Evolutionary conservation across 2,888 invertebrate species (phyloP), one percentile per base, ranked within the genome.

Genomic region (Gandaritis pyraliata): DNA sequence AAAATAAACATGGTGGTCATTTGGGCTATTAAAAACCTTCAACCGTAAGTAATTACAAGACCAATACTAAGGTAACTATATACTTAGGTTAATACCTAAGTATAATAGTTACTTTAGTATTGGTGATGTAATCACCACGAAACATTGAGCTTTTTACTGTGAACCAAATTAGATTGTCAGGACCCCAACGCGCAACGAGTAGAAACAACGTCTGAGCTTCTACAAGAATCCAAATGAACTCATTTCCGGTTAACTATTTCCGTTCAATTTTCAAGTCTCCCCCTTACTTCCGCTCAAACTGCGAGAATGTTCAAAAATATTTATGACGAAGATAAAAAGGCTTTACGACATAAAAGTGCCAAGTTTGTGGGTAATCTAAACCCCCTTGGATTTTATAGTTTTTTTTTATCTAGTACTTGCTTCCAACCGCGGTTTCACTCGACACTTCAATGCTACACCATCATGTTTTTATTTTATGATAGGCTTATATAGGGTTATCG

Each of bases 231-330:
- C 61, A 71, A 77, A 80, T 76, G 77, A 76, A 78, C 75, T 76
- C 78, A 76, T 79, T 80, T 80, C 79, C 79, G 66, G 71, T 73
- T 68, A 64, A 77, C 79, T 77, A 78, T 76, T 80, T 77, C 80
- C 79, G 76, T 77, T 80, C 72, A 71, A 72, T 76, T 79, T 76
- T 73, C 72, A 72, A 76, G 70, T 72, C 72, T 65, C 68, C 71
- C 68, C 70, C 70, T 61, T 58, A 67, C 73, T 76, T 77, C 78
- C 78, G 70, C 69, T 58, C 64, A 71, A 61, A 63, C 56, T 54
- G 54, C 58, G 48, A 61, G 58, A 65, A 57, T 59, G 64, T 62
- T 63, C 46, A 60, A 48, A 58, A 64, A 61, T 65, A 59, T 65
- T 62, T 59, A 65, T 59, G 61, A 51, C 47, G 51, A 48, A 43